Evolutionary conservation across 2,797 vertebrate species (phyloP).

Genomic region (Phoeniculus purpureus): DNA sequence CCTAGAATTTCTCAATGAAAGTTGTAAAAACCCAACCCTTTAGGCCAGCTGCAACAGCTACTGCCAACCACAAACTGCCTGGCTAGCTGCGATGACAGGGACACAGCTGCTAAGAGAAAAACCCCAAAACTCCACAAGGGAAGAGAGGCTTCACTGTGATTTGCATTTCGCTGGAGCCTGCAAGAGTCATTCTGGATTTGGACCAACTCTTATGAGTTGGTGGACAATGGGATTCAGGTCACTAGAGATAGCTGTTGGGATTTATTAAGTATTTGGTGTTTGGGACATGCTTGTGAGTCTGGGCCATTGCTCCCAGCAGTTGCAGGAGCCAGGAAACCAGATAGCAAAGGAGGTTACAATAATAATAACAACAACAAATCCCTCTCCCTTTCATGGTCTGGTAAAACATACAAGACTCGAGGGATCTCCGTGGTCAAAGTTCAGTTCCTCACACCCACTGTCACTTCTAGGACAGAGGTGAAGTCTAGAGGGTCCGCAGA

Average conservation of each 20-base stretch:
- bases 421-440: slow-evolving; percentile 25
- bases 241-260: background rate
- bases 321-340: background rate
- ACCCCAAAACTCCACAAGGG: background rate
- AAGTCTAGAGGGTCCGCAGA: background rate
- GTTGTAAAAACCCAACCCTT: background rate
- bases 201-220: background rate
- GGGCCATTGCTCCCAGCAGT: background rate
- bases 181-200: background rate
- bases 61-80: slow-evolving; percentile 5
- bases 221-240: background rate
- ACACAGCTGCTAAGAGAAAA: background rate
- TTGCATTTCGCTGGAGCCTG: background rate
- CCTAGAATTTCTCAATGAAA: background rate
- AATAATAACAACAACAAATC: background rate
- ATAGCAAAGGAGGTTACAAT: background rate
- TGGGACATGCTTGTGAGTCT: background rate
- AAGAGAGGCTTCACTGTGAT: background rate
- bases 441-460: background rate
- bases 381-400: background rate
- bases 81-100: background rate
- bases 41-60: background rate
- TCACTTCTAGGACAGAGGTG: background rate
- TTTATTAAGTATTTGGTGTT: background rate
- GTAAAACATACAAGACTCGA: background rate